Conservation (phyloP, 2,888 invertebrate genomes). For the Sepiola atlantica region DNA sequence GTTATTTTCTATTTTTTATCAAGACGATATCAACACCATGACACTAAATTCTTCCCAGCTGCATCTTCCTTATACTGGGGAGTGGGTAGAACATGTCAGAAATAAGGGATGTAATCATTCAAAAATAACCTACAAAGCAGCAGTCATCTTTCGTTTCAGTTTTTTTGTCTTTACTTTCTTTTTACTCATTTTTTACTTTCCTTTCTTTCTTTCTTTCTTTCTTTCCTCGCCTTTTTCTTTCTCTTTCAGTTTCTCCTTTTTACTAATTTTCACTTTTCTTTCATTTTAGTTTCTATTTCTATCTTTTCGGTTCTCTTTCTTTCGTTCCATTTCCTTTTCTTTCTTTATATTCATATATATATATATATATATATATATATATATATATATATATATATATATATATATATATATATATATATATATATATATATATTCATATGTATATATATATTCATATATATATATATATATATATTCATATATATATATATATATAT, state of each 20-base stretch:
- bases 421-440: too few relatives aligned
- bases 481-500: slow-evolving; percentile 24
- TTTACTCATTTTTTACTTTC: background rate
- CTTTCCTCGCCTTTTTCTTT: background rate
- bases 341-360: background rate
- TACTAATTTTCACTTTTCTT: background rate
- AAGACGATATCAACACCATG: background rate
- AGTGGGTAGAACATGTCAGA: background rate
- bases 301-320: too few relatives aligned
- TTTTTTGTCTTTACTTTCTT: background rate
- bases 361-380: background rate
- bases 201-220: background rate
- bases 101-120: background rate
- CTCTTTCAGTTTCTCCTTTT: too few relatives aligned
- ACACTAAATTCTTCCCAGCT: background rate
- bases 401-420: too few relatives aligned
- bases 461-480: background rate
- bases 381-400: too few relatives aligned
- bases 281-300: too few relatives aligned
- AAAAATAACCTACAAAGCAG: background rate
- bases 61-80: background rate
- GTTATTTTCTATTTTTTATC: background rate
- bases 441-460: background rate
- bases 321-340: too few relatives aligned
- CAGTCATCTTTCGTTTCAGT: too few relatives aligned